Evolutionary conservation across 2,888 invertebrate species (phyloP).

Genomic region (Oscheius sp.): DNA sequence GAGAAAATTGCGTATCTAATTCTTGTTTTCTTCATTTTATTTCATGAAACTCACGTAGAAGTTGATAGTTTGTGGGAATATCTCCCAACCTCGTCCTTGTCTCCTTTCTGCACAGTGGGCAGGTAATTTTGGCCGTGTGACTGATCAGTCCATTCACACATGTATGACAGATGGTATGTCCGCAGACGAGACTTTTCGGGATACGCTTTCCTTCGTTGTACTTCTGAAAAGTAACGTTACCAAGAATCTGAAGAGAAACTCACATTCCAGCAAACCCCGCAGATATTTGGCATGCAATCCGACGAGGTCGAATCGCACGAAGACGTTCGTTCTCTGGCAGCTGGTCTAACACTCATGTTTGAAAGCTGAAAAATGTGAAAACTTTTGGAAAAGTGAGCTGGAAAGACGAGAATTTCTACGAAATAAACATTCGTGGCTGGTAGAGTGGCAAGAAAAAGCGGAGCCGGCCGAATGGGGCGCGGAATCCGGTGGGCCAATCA

Average conservation of each 20-base stretch:
- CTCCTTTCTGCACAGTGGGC: constrained; percentile 45
- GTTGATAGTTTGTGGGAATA: constrained; percentile 46
- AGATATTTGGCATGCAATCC: background rate
- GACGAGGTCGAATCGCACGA: background rate
- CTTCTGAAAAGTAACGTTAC: constrained; percentile 25
- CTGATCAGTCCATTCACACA: constrained; percentile 33
- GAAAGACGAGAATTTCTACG: background rate
- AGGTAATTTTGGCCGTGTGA: constrained; percentile 4
- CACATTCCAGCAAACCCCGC: constrained; percentile 21
- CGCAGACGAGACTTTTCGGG: constrained; percentile 45
- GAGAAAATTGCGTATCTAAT: background rate
- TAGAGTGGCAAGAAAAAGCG: background rate
- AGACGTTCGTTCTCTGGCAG: too few relatives aligned
- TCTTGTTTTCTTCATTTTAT: too few relatives aligned
- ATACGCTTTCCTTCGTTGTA: constrained; percentile 33
- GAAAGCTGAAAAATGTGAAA: background rate
- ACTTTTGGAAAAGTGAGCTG: background rate
- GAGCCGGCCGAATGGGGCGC: background rate
- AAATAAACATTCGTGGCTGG: background rate
- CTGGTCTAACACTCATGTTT: background rate
- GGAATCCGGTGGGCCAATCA: background rate
- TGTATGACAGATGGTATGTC: constrained; percentile 46
- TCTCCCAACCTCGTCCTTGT: background rate
- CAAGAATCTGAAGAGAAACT: background rate
- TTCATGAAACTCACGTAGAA: constrained; percentile 43